Evolutionary conservation across 1,140 invertebrate species (phyloP), one percentile per base, ranked within the genome.

Genomic region (Zaprionus ornatus): DNA sequence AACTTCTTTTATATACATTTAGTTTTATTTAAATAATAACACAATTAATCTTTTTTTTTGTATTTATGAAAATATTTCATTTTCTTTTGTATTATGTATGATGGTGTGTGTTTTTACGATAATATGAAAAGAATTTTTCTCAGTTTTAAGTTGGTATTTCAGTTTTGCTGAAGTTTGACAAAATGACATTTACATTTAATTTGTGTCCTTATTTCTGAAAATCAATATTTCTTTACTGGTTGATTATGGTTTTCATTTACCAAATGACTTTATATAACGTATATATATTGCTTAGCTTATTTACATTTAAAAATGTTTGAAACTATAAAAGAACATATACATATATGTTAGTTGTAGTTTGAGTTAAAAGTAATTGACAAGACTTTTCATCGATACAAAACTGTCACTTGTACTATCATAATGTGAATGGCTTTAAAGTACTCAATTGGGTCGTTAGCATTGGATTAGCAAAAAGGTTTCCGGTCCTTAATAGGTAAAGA

Each of bases 11-110:
- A 87, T 88, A 90, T 93, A 93, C 79, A 92, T 92, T 86, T 87
- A 91, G 92, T 82, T 83, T 91, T 92, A 92, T 91, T 93, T 93
- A 93, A 93, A 90, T 90, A 82, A 90, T 91, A 90, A 90, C 86
- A 91, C 83, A 81, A 72, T 90, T 68, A 60, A 72, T 76, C 19
- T 66, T 74, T 17, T 69, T 61, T 67, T 61, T 84, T 70, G 70
- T 74, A 68, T 72, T 82, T 90, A 86, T 74, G 80, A 90, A 82
- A 82, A 82, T 91, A 86, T 77, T 82, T 79, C 57, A 80, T 80
- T 80, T 74, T 82, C 50, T 54, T 90, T 60, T 45, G 62, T 64
- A 69, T 65, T 81, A 54, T 75, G 17, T 78, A 55, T 61, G 59
- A 60, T 55, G 82, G 29, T 54, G 25, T 60, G 37, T 50, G 59